Evolutionary conservation across 2,888 invertebrate species (phyloP), one percentile per base, ranked within the genome.

Genomic region (Galerucella pusilla): DNA sequence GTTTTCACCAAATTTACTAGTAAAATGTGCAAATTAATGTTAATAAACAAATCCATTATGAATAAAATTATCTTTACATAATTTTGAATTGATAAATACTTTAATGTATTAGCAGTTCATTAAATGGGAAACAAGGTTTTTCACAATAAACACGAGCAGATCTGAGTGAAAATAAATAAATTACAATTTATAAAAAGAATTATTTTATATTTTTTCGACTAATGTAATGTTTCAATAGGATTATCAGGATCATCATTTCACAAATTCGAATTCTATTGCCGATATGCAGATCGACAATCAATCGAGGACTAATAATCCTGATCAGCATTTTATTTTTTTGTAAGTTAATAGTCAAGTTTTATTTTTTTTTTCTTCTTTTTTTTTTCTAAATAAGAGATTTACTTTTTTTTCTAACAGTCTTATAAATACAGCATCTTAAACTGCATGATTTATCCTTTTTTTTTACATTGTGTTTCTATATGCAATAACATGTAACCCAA

Each of bases 241-340:
- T 72, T 80, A 72, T 77, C 80, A 82, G 80, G 82, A 82, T 77
- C 81, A 81, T 76, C 81, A 80, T 78, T 82, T 83, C 77, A 80
- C 83, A 77, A 82, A 83, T 79, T 77, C 80, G 78, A 78, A 78
- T 73, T 78, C 78, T 20, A 60, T 79, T 14, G 78, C 80, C 46
- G 80, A 80, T 72, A 78, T 80, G 70, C 80, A 75, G 76, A 65
- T 73, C 52, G 76, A 73, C 59, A 71, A 61, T 75, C 79, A 68
- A 77, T 78, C 75, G 78, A 77, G 78, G 80, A 77, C 80, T 78
- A 80, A 79, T 75, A 77, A 79, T 78, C 77, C 76, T 78, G 83
- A 84, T 79, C 83, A 84, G 78, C 83, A 82, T 83, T 81, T 83
- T 80, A 82, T 84, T 80, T 82, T 83, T 82, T 85, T 84, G 85